Conservation (phyloP, 2,113 vertebrate genomes). For the Cnemophilus loriae region DNA sequence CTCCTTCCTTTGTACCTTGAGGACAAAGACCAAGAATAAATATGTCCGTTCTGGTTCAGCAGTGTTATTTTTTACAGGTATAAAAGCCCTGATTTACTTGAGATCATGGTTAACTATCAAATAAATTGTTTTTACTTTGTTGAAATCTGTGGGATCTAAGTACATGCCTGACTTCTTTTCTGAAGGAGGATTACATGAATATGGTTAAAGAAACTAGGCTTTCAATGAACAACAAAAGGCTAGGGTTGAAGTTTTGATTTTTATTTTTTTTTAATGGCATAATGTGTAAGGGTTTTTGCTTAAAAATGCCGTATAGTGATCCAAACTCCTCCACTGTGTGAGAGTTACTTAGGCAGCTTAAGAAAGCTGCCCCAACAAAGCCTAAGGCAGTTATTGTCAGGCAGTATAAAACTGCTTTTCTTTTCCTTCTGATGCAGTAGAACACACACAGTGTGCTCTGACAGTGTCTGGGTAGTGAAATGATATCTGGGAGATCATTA, state of each 20-base stretch:
- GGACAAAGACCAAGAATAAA: not conserved
- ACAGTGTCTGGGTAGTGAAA: not conserved
- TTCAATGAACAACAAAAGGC: not conserved
- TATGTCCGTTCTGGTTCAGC: not conserved
- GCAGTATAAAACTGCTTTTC: not conserved
- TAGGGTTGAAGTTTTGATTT: not conserved
- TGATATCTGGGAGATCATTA: not conserved
- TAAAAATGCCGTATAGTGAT: not conserved
- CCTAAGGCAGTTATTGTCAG: not conserved
- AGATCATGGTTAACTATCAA: not conserved
- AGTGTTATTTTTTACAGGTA: not conserved
- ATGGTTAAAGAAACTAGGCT: not conserved
- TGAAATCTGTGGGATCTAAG: not conserved
- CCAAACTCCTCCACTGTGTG: not conserved
- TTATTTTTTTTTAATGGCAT: not conserved
- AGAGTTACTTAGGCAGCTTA: not conserved
- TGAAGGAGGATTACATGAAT: not conserved
- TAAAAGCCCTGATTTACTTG: not conserved
- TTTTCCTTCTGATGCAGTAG: not conserved
- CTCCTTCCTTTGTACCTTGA: not conserved
- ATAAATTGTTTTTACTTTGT: not conserved
- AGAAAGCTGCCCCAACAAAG: not conserved
- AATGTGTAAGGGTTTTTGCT: not conserved
- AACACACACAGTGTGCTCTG: not conserved
- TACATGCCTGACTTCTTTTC: not conserved